Evolutionary conservation across 2,113 vertebrate species (phyloP).

Genomic region (Crotalus viridis): DNA sequence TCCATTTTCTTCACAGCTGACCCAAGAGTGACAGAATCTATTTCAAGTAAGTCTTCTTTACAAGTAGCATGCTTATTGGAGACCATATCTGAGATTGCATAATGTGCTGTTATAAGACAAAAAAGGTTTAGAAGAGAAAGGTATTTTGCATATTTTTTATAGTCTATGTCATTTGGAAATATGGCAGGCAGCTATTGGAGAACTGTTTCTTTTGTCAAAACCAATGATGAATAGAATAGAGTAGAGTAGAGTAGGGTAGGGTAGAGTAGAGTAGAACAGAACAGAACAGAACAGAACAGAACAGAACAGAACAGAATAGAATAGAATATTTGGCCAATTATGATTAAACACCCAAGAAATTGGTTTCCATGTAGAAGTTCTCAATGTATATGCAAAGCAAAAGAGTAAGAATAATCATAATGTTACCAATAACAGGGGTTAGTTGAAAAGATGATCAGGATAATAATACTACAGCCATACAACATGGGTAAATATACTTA

Average conservation of each 20-base stretch:
- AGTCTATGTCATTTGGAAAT: slow-evolving; percentile 35
- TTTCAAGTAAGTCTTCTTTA: slow-evolving; percentile 79
- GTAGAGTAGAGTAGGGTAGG: no score
- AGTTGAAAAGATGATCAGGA: not conserved
- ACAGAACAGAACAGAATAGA: no score
- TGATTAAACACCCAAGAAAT: not conserved
- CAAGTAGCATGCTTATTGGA: not conserved
- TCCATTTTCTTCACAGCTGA: slow-evolving; percentile 78
- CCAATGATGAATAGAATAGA: not conserved
- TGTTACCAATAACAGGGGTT: not conserved
- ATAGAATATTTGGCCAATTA: not conserved
- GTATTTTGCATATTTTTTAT: slow-evolving; percentile 43
- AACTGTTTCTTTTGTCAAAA: not conserved
- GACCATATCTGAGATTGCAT: slow-evolving; percentile 34
- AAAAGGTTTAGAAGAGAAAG: slow-evolving; percentile 24
- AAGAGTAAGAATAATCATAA: not conserved
- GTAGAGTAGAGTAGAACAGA: no score
- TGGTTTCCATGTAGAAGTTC: not conserved
- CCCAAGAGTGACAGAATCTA: slow-evolving; percentile 88
- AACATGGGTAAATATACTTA: not conserved
- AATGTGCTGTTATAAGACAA: not conserved
- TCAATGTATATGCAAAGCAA: not conserved
- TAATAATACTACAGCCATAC: not conserved
- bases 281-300: no score
- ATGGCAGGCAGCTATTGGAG: not conserved